Evolutionary conservation across 2,888 invertebrate species (phyloP).

Genomic region (Napeogenes inachia): DNA sequence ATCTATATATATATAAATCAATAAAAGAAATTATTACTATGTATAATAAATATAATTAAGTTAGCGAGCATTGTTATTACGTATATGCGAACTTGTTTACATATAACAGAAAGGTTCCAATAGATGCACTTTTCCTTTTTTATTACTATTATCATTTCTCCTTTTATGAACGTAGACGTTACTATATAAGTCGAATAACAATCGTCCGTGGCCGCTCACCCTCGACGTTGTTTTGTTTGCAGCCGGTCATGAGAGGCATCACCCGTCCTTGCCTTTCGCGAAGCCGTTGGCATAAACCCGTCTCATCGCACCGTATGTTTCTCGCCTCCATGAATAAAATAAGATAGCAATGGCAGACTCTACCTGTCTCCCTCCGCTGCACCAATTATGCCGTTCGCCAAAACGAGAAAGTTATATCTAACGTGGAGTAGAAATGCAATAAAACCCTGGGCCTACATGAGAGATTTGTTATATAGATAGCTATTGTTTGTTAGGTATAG

Average conservation of each 20-base stretch:
- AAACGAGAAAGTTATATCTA: constrained; percentile 45
- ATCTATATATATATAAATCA: no score
- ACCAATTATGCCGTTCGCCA: constrained; percentile 32
- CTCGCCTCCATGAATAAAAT: constrained; percentile 65
- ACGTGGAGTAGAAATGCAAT: constrained; percentile 57
- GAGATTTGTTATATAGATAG: constrained; percentile 56
- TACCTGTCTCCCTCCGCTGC: constrained; percentile 51
- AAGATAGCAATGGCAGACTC: constrained; percentile 52
- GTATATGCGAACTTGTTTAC: constrained; percentile 36
- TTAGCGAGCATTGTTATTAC: no score
- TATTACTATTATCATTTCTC: constrained; percentile 53
- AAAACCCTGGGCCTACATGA: constrained; percentile 57
- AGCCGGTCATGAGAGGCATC: constrained; percentile 49
- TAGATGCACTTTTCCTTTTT: constrained; percentile 53
- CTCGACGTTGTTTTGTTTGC: constrained; percentile 56
- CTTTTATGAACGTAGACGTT: constrained; percentile 49
- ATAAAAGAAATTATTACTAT: no score
- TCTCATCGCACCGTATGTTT: constrained; percentile 47
- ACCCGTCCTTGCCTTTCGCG: constrained; percentile 51
- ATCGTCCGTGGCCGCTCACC: constrained; percentile 60
- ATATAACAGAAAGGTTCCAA: constrained; percentile 48
- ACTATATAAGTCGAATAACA: constrained; percentile 62
- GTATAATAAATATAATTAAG: no score
- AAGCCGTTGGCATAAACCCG: constrained; percentile 45
- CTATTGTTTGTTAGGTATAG: constrained; percentile 47